These are phyloP conservation scores for Furnarius figulus DNA, from an alignment of 2,113 vertebrate genomes.

Conservation along the genomic window DNA sequence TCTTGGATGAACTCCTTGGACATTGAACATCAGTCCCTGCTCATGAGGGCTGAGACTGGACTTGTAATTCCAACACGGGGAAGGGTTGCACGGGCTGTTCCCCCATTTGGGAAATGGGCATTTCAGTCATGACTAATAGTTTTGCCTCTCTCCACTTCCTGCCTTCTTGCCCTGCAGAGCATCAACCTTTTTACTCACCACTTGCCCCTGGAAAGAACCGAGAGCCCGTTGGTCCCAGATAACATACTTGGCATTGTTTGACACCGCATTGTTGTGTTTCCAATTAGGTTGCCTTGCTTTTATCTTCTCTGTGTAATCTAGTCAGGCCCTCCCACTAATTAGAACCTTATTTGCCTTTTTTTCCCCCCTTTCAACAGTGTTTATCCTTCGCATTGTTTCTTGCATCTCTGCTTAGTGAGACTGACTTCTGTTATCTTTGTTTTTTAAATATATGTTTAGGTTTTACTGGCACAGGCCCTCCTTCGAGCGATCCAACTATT, in stretches of 20 bases:
- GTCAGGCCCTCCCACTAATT: conserved; percentile 66
- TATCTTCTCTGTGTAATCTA: conserved; percentile 62
- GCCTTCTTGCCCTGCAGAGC: conserved; percentile 25
- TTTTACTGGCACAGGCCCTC: conserved; percentile 40
- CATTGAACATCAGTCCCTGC: rapidly evolving
- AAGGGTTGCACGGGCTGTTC: neutral
- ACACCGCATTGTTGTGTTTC: conserved; percentile 48
- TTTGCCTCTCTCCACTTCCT: neutral
- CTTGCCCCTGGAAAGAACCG: neutral
- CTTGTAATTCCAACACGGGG: rapidly evolving
- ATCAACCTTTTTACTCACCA: conserved; percentile 25
- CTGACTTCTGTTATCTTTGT: conserved; percentile 68
- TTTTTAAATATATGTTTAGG: conserved; percentile 63
- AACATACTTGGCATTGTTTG: conserved; percentile 42
- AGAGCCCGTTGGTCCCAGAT: conserved; percentile 3
- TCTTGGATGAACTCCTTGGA: neutral
- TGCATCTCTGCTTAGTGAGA: conserved; percentile 35
- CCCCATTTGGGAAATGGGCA: neutral
- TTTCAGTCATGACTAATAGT: neutral
- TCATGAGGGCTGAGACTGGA: neutral
- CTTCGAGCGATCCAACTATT: conserved; percentile 39
- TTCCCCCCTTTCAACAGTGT: conserved; percentile 1
- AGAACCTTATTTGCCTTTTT: conserved; percentile 64
- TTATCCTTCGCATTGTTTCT: conserved; percentile 45
- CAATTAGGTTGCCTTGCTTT: conserved; percentile 64